These are phyloP conservation scores for Podarcis raffonei DNA, from an alignment of 2,113 vertebrate genomes.

Conservation along the genomic window DNA sequence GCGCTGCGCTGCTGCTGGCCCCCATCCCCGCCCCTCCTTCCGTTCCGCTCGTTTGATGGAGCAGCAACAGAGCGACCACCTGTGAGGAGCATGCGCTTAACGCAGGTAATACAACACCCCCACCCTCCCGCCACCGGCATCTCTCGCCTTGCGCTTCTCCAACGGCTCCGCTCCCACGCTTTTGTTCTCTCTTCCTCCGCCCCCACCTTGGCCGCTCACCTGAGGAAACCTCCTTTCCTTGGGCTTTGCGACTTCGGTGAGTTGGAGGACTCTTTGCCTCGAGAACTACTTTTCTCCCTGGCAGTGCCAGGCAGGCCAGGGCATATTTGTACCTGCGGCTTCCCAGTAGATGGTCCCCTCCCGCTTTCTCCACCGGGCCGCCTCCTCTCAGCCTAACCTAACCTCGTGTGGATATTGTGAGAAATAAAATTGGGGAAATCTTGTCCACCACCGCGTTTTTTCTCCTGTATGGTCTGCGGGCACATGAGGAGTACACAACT, in stretches of 20 bases:
- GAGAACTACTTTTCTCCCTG: too few relatives aligned
- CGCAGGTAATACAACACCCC: not conserved
- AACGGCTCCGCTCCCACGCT: not conserved
- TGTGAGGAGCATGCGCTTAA: conserved; percentile 1
- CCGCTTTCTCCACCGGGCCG: not conserved
- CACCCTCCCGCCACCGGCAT: not conserved
- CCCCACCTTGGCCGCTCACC: not conserved
- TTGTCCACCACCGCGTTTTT: too few relatives aligned
- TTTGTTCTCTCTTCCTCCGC: not conserved
- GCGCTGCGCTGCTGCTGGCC: not conserved
- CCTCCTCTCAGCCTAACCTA: not conserved
- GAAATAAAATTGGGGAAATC: not conserved
- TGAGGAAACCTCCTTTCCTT: too few relatives aligned
- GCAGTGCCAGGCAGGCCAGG: not conserved
- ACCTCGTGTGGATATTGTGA: not conserved
- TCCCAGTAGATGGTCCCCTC: not conserved
- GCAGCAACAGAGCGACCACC: not conserved
- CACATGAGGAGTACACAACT: too few relatives aligned
- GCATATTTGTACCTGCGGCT: not conserved
- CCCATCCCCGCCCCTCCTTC: not conserved
- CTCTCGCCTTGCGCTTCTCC: not conserved
- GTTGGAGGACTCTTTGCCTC: too few relatives aligned
- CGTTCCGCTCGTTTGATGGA: not conserved
- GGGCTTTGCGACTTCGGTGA: too few relatives aligned
- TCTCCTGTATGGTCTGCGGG: too few relatives aligned